phyloP scores from a whole-genome alignment of 92 coral and sea anemone species.

The Plumapathes pennacea region DNA sequence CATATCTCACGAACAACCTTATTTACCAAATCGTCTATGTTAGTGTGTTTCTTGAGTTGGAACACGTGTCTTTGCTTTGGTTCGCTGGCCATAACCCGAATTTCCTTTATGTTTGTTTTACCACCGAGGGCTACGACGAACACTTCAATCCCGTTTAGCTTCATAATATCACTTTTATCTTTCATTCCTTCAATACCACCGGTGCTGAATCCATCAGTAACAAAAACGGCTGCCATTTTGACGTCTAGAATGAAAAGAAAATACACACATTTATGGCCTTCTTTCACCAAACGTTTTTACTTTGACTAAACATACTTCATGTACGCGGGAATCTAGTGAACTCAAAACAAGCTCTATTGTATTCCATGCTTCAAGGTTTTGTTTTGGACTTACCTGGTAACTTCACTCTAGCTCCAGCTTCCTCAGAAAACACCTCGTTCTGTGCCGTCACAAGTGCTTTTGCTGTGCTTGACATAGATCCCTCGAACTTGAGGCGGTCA shows the following conservation, averaged over 20 bases:
- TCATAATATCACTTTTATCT: slow-evolving; percentile 3
- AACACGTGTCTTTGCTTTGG: slow-evolving; percentile 25
- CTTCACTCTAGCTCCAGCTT: slow-evolving; percentile 31
- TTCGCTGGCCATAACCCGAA: slow-evolving; percentile 17
- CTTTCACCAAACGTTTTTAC: too few relatives aligned
- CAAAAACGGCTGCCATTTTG: slow-evolving; percentile 29
- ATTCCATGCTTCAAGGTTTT: too few relatives aligned
- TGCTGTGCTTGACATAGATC: slow-evolving; percentile 24
- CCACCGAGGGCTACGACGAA: slow-evolving; percentile 30
- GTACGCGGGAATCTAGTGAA: too few relatives aligned
- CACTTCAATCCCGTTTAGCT: slow-evolving; percentile 27
- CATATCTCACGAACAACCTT: too few relatives aligned
- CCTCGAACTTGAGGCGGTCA: slow-evolving; percentile 16
- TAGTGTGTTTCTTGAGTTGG: too few relatives aligned
- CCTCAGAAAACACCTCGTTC: slow-evolving; percentile 8
- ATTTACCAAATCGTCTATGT: too few relatives aligned
- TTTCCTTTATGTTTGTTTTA: slow-evolving; percentile 18
- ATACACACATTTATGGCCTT: too few relatives aligned
- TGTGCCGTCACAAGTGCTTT: slow-evolving; percentile 10
- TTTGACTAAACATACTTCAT: too few relatives aligned
- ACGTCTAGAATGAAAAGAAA: slow-evolving; percentile 7
- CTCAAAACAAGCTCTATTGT: too few relatives aligned
- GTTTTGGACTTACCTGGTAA: slow-evolving; percentile 13
- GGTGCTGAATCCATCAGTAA: slow-evolving; percentile 44
- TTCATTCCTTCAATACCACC: slow-evolving; percentile 31